A percentile compares a stretch with the other conserved stretches of the same genome.
Evolutionary conservation across 2,888 invertebrate species (phyloP).

Genomic region (Atethmia centrago): DNA sequence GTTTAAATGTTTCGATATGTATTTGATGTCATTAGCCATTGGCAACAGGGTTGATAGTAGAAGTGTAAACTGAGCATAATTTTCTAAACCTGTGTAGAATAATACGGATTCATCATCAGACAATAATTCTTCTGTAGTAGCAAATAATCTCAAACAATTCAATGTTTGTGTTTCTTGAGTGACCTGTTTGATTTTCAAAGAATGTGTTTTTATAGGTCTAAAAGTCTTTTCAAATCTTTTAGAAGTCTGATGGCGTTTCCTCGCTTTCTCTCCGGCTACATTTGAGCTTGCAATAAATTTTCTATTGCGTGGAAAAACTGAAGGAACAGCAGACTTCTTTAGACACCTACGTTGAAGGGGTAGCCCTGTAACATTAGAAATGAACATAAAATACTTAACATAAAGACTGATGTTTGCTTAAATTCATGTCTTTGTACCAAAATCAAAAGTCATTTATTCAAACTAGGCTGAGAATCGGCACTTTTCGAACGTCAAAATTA

Average conservation of each 20-base stretch:
- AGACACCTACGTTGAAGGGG: slow-evolving; percentile 6
- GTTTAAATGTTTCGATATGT: background rate
- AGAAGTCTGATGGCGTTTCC: background rate
- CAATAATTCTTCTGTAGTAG: background rate
- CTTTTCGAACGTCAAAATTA: no score
- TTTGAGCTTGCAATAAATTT: background rate
- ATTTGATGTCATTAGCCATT: slow-evolving; percentile 39
- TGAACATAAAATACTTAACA: background rate
- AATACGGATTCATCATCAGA: slow-evolving; percentile 31
- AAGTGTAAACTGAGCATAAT: slow-evolving; percentile 9
- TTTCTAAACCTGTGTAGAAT: slow-evolving; percentile 26
- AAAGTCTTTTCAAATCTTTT: background rate
- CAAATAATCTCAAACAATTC: slow-evolving; percentile 3
- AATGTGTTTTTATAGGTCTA: background rate
- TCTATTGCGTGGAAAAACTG: slow-evolving; percentile 12
- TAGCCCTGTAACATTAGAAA: slow-evolving; percentile 15
- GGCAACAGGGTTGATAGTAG: slow-evolving; percentile 25
- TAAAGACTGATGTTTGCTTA: no score
- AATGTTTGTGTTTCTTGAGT: slow-evolving; percentile 25
- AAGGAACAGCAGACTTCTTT: slow-evolving; percentile 22
- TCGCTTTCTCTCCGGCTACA: background rate
- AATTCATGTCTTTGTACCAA: no score
- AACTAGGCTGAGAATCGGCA: no score
- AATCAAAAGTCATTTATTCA: no score
- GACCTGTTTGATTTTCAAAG: background rate